Base-by-base conservation (phyloP, 2,797 vertebrate species). In the Momotus momota region DNA sequence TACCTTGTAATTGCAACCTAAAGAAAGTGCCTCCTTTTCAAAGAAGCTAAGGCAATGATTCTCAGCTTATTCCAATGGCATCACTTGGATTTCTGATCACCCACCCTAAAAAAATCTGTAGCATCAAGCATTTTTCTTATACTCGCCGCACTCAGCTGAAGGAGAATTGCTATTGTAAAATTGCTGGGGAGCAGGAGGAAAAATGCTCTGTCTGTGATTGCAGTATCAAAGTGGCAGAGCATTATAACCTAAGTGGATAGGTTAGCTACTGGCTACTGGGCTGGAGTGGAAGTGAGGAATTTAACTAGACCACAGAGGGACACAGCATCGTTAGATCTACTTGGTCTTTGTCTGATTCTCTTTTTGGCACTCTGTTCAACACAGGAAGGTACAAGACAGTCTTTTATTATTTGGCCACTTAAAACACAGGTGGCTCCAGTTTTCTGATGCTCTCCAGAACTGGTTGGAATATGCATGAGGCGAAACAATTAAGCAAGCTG, bases 401-500 rank as follows among this genome's bases (percentile, higher is more conserved):
- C 64, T 35, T 35, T 79, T 82, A 61, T 93, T 92, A 48, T 93
- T 86, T 91, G 66, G 51, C 87, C 85, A 62, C 89, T 80, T 94
- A 75, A 93, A 90, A 65, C 73, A 93, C 80, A 96, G 87, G 87
- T 90, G 94, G 46, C 82, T 96, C 54, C 85, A 88, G 70, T 51
- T 81, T 91, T 94, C 83, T 93, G 55, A 70, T 78, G 61, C 43
- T 86, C 17, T 74, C 35, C 70, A 60, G 58, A 93, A 65, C 9
- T 48, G 26, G 14, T 62, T 88, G 58, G 85, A 93, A 90, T 97
- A 94, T 96, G 77, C 69, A 96, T 92, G 69, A 95, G 43, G 29
- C 23, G 83, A 58, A 95, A 58, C 75, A 91, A 96, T 88, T 94
- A 96, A 95, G 62, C 80, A 94, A 96, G 82, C 54, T 79, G n/a